These are phyloP conservation scores for Drymonia ruficornis DNA, from an alignment of 2,888 invertebrate genomes.

Conservation along the genomic window DNA sequence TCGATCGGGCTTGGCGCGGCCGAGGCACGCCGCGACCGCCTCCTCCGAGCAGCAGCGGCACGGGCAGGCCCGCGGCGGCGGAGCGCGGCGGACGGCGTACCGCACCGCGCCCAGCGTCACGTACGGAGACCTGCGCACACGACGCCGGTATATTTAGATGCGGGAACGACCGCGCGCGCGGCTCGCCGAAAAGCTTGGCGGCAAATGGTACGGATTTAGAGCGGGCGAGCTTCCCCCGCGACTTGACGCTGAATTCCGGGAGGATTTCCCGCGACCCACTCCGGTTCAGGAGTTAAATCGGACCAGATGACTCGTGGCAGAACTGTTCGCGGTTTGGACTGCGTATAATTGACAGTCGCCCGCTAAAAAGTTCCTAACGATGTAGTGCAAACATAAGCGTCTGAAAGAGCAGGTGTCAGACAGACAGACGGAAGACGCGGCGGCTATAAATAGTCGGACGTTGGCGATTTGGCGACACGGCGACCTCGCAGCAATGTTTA, in stretches of 20 bases:
- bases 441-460: slow-evolving; percentile 73
- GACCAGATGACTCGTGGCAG: slow-evolving; percentile 62
- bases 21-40: slow-evolving; percentile 82
- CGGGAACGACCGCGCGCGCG: slow-evolving; percentile 53
- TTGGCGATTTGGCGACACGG: slow-evolving; percentile 75
- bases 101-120: slow-evolving; percentile 89
- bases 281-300: slow-evolving; percentile 66
- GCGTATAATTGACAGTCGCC: slow-evolving; percentile 42
- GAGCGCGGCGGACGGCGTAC: slow-evolving; percentile 88
- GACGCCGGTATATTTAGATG: slow-evolving; percentile 55
- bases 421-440: slow-evolving; percentile 80
- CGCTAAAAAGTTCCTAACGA: slow-evolving; percentile 38
- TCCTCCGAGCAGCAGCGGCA: slow-evolving; percentile 85
- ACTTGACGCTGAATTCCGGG: slow-evolving; percentile 74
- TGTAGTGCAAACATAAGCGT: slow-evolving; percentile 46
- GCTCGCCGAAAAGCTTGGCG: slow-evolving; percentile 72
- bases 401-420: slow-evolving; percentile 68
- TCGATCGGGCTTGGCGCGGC: slow-evolving; percentile 80
- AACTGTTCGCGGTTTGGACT: slow-evolving; percentile 51
- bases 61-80: slow-evolving; percentile 84
- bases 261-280: slow-evolving; percentile 81
- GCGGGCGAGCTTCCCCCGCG: slow-evolving; percentile 71
- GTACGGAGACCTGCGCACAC: slow-evolving; percentile 81
- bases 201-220: slow-evolving; percentile 81
- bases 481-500: slow-evolving; percentile 79